Evolutionary conservation across 2,797 vertebrate genomes (phyloP).

Genomic region (Chromobotia macracanthus): DNA sequence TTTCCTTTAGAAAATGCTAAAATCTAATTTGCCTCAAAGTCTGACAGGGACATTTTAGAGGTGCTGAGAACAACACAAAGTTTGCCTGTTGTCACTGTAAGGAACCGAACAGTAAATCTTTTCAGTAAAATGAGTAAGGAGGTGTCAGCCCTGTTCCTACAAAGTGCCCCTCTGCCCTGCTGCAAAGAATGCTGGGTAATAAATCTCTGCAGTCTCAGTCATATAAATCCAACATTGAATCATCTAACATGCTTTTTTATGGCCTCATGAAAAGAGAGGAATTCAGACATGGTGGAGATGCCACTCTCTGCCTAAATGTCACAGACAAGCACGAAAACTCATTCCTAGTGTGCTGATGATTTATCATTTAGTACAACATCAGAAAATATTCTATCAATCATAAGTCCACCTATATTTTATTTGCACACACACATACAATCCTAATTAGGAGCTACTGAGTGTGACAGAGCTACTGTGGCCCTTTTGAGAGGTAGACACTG

Average conservation of each 20-base stretch:
- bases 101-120: slow-evolving; percentile 31
- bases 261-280: slow-evolving; percentile 11
- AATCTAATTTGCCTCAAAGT: slow-evolving; percentile 3
- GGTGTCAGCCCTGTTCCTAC: slow-evolving; percentile 16
- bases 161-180: slow-evolving; percentile 13
- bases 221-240: slow-evolving; percentile 33
- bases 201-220: neutral
- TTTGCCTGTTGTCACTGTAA: slow-evolving; percentile 15
- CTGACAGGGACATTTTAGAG: slow-evolving; percentile 2
- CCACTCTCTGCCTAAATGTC: slow-evolving; percentile 48
- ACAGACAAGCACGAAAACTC: slow-evolving; percentile 40
- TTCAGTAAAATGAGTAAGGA: slow-evolving; percentile 31
- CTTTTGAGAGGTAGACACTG: slow-evolving; percentile 39
- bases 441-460: slow-evolving; percentile 26
- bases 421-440: slow-evolving; percentile 38
- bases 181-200: slow-evolving; percentile 30
- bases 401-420: slow-evolving; percentile 37
- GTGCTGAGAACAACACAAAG: slow-evolving; percentile 15
- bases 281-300: slow-evolving; percentile 41
- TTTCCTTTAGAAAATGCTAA: neutral
- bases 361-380: slow-evolving; percentile 17
- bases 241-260: slow-evolving; percentile 19
- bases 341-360: slow-evolving; percentile 11
- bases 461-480: slow-evolving; percentile 35
- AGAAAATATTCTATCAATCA: slow-evolving; percentile 9